These are phyloP conservation scores for Sternotherus odoratus DNA, from an alignment of 2,797 vertebrate genomes.

Conservation along the genomic window DNA sequence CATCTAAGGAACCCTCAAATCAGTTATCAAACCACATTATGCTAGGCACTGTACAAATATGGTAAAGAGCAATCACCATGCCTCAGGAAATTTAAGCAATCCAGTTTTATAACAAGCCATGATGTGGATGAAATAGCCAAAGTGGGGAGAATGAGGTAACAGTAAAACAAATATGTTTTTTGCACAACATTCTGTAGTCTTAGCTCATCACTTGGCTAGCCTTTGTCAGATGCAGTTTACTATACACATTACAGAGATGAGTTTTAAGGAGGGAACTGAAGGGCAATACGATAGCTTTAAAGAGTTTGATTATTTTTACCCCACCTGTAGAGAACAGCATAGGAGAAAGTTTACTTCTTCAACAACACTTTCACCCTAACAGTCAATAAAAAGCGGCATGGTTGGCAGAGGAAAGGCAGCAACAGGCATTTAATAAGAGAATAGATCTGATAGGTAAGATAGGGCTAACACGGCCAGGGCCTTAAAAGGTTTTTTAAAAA, in stretches of 20 bases:
- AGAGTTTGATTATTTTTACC: not conserved
- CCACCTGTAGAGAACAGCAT: not conserved
- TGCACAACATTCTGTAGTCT: not conserved
- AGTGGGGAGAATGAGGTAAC: not conserved
- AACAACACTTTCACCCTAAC: not conserved
- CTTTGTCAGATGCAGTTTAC: not conserved
- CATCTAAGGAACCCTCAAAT: not conserved
- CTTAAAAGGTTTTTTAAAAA: not conserved
- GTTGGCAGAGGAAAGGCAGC: not conserved
- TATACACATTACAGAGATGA: not conserved
- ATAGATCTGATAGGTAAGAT: not conserved
- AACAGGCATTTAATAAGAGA: not conserved
- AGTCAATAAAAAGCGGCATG: not conserved
- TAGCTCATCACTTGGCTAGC: not conserved
- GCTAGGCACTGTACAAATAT: not conserved
- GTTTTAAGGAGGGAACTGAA: not conserved
- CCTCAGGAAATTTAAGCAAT: not conserved
- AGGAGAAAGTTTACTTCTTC: not conserved
- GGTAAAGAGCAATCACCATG: not conserved
- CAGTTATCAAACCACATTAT: not conserved
- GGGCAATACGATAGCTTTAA: not conserved
- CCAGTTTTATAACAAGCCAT: not conserved
- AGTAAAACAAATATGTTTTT: not conserved
- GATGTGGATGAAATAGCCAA: not conserved
- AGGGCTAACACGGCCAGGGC: not conserved